Percentiles rank a stretch among this genome's conserved stretches.
Evolutionary conservation across 2,888 invertebrate species (phyloP).

Genomic region (Acanthosepion pharaonis): DNA sequence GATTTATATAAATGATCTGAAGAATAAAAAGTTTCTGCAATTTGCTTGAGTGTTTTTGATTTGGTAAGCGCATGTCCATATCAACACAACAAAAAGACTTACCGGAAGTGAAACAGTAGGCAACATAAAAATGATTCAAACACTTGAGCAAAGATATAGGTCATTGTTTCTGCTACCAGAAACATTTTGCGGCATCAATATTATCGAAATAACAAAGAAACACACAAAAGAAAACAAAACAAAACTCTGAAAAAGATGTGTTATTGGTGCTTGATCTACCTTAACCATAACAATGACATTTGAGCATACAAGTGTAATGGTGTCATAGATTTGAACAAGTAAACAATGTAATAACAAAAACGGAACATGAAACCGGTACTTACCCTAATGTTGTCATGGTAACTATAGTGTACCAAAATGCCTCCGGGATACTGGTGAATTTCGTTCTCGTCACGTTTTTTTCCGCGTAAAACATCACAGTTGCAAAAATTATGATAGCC

Average conservation of each 20-base stretch:
- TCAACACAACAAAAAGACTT: neutral
- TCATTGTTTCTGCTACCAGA: too few relatives aligned
- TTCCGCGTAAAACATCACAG: conserved; percentile 99
- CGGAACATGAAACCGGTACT: conserved; percentile 77
- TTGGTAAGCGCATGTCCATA: neutral
- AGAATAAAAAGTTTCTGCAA: too few relatives aligned
- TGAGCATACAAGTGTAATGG: neutral
- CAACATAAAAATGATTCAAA: neutral
- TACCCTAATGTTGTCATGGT: conserved; percentile 99
- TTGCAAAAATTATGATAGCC: conserved; percentile 99
- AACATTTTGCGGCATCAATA: too few relatives aligned
- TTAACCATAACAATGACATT: neutral
- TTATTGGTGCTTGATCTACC: neutral
- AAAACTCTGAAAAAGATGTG: neutral
- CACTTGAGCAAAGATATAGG: too few relatives aligned
- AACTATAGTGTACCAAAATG: conserved; percentile 99
- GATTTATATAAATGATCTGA: too few relatives aligned
- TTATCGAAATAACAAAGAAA: too few relatives aligned
- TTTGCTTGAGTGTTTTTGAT: too few relatives aligned
- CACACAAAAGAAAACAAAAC: too few relatives aligned
- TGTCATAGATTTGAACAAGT: neutral
- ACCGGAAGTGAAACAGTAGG: neutral
- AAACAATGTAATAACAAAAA: neutral
- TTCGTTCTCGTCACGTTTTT: conserved; percentile 97
- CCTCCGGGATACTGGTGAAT: conserved; percentile 99